Evolutionary conservation across 1,140 invertebrate species (phyloP).

Genomic region (Fopius arisanus): DNA sequence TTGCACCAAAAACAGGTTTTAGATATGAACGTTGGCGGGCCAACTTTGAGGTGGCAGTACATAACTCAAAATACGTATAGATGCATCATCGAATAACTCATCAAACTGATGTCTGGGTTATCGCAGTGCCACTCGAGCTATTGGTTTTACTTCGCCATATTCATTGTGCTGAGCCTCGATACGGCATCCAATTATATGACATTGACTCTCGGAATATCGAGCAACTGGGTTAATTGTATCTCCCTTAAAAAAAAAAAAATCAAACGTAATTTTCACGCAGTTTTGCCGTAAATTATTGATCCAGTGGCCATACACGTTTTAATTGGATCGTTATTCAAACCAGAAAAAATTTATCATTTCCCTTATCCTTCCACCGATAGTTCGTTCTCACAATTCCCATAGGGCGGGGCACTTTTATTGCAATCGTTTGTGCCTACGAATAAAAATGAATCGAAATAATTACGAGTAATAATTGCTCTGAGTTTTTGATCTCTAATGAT

Average conservation of each 20-base stretch:
- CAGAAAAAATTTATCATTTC: background rate
- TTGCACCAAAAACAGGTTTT: background rate
- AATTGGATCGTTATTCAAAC: slow-evolving; percentile 13
- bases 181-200: background rate
- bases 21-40: background rate
- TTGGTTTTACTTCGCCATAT: background rate
- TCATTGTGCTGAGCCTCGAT: background rate
- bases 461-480: too few relatives aligned
- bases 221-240: slow-evolving; percentile 13
- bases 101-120: background rate
- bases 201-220: slow-evolving; percentile 7
- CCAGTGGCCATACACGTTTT: background rate
- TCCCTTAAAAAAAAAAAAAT: background rate
- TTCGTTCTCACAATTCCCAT: too few relatives aligned
- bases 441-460: too few relatives aligned
- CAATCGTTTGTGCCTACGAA: too few relatives aligned
- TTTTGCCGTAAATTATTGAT: background rate
- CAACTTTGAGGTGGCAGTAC: slow-evolving; percentile 7
- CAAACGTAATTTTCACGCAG: background rate
- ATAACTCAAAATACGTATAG: background rate
- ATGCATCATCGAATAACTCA: background rate
- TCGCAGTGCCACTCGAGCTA: background rate
- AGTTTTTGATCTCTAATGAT: too few relatives aligned
- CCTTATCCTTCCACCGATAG: background rate
- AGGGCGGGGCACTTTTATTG: too few relatives aligned